Evolutionary conservation across 2,888 invertebrate species (phyloP).

Genomic region (Polyploca ridens): DNA sequence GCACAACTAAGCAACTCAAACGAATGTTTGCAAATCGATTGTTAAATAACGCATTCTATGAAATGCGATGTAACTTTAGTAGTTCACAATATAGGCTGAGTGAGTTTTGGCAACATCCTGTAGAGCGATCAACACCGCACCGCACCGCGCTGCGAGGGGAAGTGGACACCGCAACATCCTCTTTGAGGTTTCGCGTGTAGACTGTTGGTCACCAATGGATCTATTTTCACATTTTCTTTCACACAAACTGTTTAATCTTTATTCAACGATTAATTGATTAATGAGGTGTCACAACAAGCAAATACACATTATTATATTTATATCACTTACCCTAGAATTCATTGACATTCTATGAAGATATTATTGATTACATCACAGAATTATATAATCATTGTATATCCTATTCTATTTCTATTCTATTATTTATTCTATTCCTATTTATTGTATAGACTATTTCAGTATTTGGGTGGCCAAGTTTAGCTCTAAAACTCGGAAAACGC

Average conservation of each 20-base stretch:
- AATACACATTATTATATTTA: too few relatives aligned
- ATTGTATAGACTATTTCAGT: too few relatives aligned
- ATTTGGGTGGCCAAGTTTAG: too few relatives aligned
- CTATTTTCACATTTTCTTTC: constrained; percentile 30
- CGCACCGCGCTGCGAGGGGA: constrained; percentile 49
- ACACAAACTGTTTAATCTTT: constrained; percentile 28
- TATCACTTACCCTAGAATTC: too few relatives aligned
- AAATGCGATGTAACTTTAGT: constrained; percentile 54
- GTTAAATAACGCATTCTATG: constrained; percentile 60
- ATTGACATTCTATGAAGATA: too few relatives aligned
- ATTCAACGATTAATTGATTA: too few relatives aligned
- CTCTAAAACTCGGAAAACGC: too few relatives aligned
- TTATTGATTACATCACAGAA: too few relatives aligned
- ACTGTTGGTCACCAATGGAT: constrained; percentile 24
- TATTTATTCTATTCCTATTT: too few relatives aligned
- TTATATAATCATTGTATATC: too few relatives aligned
- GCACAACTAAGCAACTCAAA: constrained; percentile 1
- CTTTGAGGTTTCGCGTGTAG: constrained; percentile 34
- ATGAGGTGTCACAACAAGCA: too few relatives aligned
- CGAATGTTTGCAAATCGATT: constrained; percentile 46
- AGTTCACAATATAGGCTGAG: constrained; percentile 52
- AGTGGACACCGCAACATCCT: constrained; percentile 82
- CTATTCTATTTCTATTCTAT: too few relatives aligned
- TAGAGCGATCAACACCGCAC: constrained; percentile 57
- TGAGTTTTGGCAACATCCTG: constrained; percentile 82